Conservation (phyloP, 2,113 vertebrate genomes). For the Columbina picui region DNA sequence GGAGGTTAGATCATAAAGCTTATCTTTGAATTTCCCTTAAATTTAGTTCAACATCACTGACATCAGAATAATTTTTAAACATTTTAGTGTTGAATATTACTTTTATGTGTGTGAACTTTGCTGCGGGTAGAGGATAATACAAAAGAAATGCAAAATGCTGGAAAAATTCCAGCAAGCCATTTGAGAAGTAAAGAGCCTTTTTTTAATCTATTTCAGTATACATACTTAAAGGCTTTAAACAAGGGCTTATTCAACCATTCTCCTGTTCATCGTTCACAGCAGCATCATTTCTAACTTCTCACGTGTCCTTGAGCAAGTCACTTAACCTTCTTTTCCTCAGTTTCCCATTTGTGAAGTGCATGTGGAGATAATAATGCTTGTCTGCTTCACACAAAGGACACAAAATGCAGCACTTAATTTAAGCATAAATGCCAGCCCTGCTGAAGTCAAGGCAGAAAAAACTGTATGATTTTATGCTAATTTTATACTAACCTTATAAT, state of each 20-base stretch:
- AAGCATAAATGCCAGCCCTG: not conserved
- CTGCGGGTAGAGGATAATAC: not conserved
- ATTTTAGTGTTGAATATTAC: not conserved
- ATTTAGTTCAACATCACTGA: not conserved
- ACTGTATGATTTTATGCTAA: not conserved
- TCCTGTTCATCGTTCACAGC: not conserved
- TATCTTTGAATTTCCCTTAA: not conserved
- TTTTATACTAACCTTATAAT: not conserved
- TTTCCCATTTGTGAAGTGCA: constrained; percentile 6
- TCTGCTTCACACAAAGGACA: not conserved
- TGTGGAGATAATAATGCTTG: not conserved
- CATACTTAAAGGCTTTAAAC: not conserved
- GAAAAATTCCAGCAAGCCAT: not conserved
- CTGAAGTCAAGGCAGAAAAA: not conserved
- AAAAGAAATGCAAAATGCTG: not conserved
- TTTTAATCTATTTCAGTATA: not conserved
- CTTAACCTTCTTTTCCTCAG: not conserved
- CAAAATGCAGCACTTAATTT: not conserved
- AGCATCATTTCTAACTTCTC: not conserved
- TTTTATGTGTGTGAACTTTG: not conserved
- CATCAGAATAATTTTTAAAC: not conserved
- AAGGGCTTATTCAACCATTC: not conserved
- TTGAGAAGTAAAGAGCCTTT: not conserved
- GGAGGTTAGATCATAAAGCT: not conserved
- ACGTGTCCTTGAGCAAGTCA: not conserved